Base-by-base conservation (phyloP, 1,140 invertebrate genomes). In the Zophobas morio region DNA sequence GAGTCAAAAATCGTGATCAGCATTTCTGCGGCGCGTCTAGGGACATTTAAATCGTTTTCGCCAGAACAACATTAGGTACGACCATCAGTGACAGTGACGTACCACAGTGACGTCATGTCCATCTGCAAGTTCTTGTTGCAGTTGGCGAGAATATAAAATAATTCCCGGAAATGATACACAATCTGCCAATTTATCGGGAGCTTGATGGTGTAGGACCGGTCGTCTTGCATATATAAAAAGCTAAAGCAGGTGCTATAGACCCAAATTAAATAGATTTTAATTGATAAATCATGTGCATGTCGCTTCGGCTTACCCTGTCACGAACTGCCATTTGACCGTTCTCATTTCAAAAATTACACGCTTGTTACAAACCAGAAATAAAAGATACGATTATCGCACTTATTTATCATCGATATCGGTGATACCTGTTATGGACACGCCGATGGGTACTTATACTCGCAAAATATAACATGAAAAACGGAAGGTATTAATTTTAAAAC, bases 81-180 rank as follows among this genome's bases (percentile, higher is more conserved):
- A 63, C 37, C 47, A 78, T 20, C 20, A 66, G 47, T 71, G 63
- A 70, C 51, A 49, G 57, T 78, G 77, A 78, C 77, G 77, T 78
- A 72, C 60, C 42, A 66, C 37, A 36, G 40, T 75, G 73, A 78
- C 77, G 77, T 78, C 77, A 78, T 53, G 40, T 75, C 60, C 77
- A 78, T 78, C 74, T 78, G 77, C 77, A 71, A 42, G 66, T 70
- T 40, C 53, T 33, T 32, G n/a, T 78, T 77, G 75, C 63, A 76
- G 37, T 76, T 76, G 63, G 63, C 63, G 49, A 76, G 63, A 39
- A 76, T 76, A 57, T 75, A 74, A 80, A 77, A 80, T 78, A 46
- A 75, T 80, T 60, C 70, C 75, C 79, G 79, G 79, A 80, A 77
- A 76, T 80, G 76, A 78, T 77, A 80, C 42, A 77, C 73, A 75